A percentile compares a stretch with the other conserved stretches of the same genome.
Conservation (phyloP, 2,797 vertebrate species). For the Peromyscus melanophrys region DNA sequence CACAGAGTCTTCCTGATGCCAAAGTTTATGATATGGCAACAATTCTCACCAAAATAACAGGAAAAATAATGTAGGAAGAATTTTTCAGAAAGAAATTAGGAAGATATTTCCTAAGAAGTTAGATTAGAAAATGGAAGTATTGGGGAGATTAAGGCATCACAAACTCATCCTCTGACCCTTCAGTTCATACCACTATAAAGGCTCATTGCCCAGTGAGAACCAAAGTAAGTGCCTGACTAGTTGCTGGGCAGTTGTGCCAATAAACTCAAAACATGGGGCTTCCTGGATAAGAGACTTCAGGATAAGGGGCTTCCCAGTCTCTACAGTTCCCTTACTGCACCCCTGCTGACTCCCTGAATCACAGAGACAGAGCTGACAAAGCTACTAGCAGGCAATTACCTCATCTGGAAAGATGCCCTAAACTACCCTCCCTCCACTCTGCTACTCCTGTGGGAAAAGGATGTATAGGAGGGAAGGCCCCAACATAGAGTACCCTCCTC, state of each 20-base stretch:
- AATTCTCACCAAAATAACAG: background rate
- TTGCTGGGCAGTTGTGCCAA: background rate
- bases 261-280: background rate
- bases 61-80: background rate
- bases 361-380: background rate
- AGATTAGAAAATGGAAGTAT: background rate
- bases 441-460: background rate
- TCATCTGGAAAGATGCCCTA: background rate
- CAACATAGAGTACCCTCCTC: background rate
- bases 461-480: background rate
- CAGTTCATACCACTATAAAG: background rate
- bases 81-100: background rate
- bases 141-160: background rate
- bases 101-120: background rate
- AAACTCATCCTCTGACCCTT: background rate
- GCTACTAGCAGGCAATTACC: background rate
- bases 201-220: background rate
- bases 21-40: background rate
- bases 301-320: background rate
- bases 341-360: background rate
- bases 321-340: fast-evolving
- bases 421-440: background rate
- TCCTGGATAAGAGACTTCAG: background rate
- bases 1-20: background rate
- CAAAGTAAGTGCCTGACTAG: background rate